Conservation (phyloP, 2,888 invertebrate species). For the Papilio gigon region DNA sequence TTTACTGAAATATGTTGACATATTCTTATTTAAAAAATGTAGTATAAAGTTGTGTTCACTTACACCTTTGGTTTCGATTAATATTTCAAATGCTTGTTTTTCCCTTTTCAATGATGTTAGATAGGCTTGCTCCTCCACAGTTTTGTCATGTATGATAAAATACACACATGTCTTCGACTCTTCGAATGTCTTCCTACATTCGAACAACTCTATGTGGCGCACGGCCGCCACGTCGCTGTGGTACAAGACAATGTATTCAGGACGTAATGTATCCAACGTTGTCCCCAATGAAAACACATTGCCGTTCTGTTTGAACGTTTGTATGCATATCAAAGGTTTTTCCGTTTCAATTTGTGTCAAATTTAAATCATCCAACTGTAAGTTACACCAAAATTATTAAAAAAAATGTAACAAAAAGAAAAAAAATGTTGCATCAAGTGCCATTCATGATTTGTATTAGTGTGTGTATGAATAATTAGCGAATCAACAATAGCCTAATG, state of each 20-base stretch:
- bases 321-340: conserved; percentile 87
- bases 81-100: conserved; percentile 95
- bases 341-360: conserved; percentile 84
- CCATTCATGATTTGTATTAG: too few species aligned
- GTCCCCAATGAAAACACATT: conserved; percentile 87
- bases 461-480: conserved; percentile 13
- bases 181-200: conserved; percentile 79
- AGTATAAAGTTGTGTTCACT: conserved; percentile 54
- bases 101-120: conserved; percentile 94
- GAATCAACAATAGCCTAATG: too few species aligned
- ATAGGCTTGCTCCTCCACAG: conserved; percentile 98
- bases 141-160: conserved; percentile 94
- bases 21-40: too few species aligned
- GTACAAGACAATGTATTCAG: conserved; percentile 94
- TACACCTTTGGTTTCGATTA: conserved; percentile 96
- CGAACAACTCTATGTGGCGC: conserved; percentile 94
- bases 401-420: neutral
- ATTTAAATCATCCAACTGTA: conserved; percentile 86
- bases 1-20: too few species aligned
- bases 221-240: conserved; percentile 93
- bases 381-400: conserved; percentile 8
- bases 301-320: conserved; percentile 89
- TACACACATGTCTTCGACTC: conserved; percentile 87
- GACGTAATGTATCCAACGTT: conserved; percentile 85
- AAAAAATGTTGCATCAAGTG: neutral